These are phyloP conservation scores for Campylorhamphus procurvoides DNA, from an alignment of 2,113 vertebrate species.

Conservation along the genomic window DNA sequence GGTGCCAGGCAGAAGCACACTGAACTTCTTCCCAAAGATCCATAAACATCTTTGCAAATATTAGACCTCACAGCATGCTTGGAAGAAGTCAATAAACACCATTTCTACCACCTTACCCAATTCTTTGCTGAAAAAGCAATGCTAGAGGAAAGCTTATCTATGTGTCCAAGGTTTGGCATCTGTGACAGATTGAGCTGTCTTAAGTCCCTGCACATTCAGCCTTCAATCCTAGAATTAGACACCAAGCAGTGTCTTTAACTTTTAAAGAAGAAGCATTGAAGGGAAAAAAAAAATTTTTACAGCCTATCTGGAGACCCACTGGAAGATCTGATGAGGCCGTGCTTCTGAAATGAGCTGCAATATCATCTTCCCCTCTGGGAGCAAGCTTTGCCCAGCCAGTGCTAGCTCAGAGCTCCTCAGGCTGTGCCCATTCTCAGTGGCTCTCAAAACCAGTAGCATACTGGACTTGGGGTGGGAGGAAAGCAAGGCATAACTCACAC, in stretches of 20 bases:
- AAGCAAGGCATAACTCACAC: background rate
- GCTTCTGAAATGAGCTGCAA: background rate
- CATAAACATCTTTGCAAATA: background rate
- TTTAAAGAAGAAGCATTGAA: background rate
- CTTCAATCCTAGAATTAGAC: background rate
- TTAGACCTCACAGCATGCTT: background rate
- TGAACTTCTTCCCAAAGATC: background rate
- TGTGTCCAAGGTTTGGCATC: background rate
- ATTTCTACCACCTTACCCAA: background rate
- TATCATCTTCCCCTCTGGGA: background rate
- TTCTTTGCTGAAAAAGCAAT: background rate
- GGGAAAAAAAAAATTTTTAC: background rate
- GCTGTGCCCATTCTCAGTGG: background rate
- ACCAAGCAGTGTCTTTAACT: background rate
- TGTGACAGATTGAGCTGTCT: background rate
- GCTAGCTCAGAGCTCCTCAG: background rate
- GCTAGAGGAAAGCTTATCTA: background rate
- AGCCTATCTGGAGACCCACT: background rate
- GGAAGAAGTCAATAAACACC: background rate
- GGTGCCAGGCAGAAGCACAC: background rate
- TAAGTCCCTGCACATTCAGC: background rate
- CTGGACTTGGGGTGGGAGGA: rapidly evolving
- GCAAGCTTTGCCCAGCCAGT: background rate
- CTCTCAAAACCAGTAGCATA: background rate
- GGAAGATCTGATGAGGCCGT: background rate